Base-by-base conservation (phyloP, 2,888 invertebrate species). In the Lasioglossum marginatum region DNA sequence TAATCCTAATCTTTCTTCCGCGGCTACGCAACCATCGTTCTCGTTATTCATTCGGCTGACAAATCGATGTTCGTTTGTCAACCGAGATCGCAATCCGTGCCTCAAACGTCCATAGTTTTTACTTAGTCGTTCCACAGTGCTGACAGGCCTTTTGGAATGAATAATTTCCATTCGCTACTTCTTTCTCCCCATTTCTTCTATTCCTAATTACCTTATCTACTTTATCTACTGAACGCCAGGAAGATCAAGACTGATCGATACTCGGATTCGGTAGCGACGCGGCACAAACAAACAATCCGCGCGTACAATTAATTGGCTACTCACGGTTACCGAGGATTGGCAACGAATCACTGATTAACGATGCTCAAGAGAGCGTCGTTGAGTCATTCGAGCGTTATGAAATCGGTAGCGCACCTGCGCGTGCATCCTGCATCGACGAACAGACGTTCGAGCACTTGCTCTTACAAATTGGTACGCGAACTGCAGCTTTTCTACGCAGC, bases 181-280 rank as follows among this genome's bases (percentile, higher is more conserved):
- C 48, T 48, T 48, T 2, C 48, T 19, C 6, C 19, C 1, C 19
- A 8, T 23, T 52, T 6, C 52, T 23, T 52, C 8, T 8, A 19
- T 52, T 23, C 23, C 2, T 23, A 23, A 52, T 23, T 23, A 23
- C 10, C 8, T 52, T 23, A 10, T 52, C 48, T 8, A 23, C 19
- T 5, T 2, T 48, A 23, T 6, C 48, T 2, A 19, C 6, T 48
- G 19, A 2, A 48, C 27, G 16, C 14, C 27, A 31, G 60, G 34
- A 66, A 73, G 57, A 23, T 45, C 63, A 73, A 73, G 66, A 40
- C 48, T 40, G 74, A 73, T 40, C 73, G 72, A 43, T 72, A 34
- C 60, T 34, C 63, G n/a, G 57, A 70, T 57, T 70, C 31, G 14
- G 40, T 43, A 23, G 4, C 57, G 27, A 27, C 27, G n/a, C n/a